Base-by-base conservation (phyloP, 2,113 vertebrate species). In the Nematolebias whitei region DNA sequence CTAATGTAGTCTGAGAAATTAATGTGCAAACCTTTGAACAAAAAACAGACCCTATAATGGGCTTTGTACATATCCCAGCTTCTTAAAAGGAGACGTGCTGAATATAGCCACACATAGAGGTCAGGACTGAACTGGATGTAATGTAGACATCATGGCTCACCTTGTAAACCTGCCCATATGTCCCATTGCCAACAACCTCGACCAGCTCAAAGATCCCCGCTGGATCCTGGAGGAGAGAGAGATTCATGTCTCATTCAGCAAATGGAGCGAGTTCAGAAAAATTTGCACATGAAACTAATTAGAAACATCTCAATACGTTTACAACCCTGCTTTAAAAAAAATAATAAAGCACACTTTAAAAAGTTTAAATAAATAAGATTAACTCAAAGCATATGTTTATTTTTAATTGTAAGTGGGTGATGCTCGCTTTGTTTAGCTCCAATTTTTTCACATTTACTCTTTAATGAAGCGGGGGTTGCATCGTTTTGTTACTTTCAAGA, bases 151-250 rank as follows among this genome's bases (percentile, higher is more conserved):
- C n/a, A 11, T 7, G 76, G 90, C 95, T 91, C 91, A 96, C 95
- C 95, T 96, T 96, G 89, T 96, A 96, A 67, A 93, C 93, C 62
- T 93, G 93, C 19, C 93, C 93, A 60, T 93, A 93, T 62, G 93
- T 93, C 20, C 93, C 93, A 80, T 93, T 93, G 54, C 93, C 93
- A 26, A 93, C 93, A 5, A 96, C 95, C 76, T 96, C 95, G 41
- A 96, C 95, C 82, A 96, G 93, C 90, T 96, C 95, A 40, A 96
- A 96, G 85, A 96, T 96, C 22, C 95, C 95, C 18, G 95, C 95
- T 62, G 95, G 95, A 84, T 96, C 95, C 95, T 96, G 61, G 5
- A 49, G 20, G n/a, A 7, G 39, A 71, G 53, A 75, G 0, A 48
- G 19, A 63, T 66, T 55, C 18, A 71, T 22, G 16, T 35, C 22